Conservation (phyloP, 2,113 vertebrate species). For the Coptodon rendalli region DNA sequence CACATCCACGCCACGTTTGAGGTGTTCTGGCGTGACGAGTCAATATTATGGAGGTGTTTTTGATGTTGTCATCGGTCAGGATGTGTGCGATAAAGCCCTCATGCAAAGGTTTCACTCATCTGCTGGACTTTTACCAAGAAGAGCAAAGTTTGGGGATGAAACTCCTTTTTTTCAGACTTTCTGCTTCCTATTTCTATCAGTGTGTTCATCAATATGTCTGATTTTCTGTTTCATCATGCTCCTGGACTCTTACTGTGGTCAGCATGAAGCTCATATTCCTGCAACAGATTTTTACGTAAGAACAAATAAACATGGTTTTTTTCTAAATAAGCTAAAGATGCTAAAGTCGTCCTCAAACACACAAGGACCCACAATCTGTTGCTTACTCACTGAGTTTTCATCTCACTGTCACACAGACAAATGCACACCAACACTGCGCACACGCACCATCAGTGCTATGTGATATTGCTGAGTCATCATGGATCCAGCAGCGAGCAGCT, state of each 20-base stretch:
- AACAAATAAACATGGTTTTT: background rate
- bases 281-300: background rate
- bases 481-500: conserved; percentile 14
- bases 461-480: conserved; percentile 41
- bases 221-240: background rate
- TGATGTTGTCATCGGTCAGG: background rate
- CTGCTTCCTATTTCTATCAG: background rate
- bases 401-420: background rate
- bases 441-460: conserved; percentile 1
- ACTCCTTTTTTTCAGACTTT: background rate
- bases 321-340: background rate
- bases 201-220: background rate
- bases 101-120: background rate
- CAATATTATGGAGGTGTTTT: background rate
- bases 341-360: background rate
- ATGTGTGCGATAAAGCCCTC: background rate
- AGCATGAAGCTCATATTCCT: background rate
- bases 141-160: background rate
- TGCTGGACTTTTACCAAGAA: background rate
- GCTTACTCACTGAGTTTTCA: conserved; percentile 23
- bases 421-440: background rate
- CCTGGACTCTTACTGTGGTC: background rate
- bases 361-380: conserved; percentile 11
- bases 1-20: background rate
- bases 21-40: background rate